Percentiles rank a stretch among this genome's conserved stretches.
Conservation (phyloP, 2,888 invertebrate species). For the Nebria salina region DNA sequence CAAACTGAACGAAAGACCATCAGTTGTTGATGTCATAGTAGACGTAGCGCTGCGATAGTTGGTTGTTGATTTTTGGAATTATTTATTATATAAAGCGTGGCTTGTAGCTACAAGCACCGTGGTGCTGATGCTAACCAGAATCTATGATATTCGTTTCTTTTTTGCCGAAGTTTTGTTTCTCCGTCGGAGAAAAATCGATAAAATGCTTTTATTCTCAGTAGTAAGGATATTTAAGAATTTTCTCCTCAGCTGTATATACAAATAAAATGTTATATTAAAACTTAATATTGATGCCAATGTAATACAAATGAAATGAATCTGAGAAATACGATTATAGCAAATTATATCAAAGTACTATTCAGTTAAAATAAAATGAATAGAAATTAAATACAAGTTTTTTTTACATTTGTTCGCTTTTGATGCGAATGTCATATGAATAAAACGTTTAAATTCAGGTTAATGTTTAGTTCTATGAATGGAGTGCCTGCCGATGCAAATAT, state of each 20-base stretch:
- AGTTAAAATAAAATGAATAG: no score
- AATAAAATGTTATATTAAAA: no score
- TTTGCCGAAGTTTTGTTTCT: neutral
- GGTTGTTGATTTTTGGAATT: conserved; percentile 32
- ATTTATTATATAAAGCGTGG: conserved; percentile 17
- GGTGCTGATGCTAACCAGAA: neutral
- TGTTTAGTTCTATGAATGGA: neutral
- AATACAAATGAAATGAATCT: no score
- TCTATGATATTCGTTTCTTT: neutral
- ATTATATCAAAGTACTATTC: no score
- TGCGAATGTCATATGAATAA: neutral
- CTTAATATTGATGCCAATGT: no score
- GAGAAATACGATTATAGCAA: no score
- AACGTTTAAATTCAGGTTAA: neutral
- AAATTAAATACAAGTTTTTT: no score
- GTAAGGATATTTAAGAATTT: no score
- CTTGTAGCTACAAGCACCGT: neutral
- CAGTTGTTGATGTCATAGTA: neutral
- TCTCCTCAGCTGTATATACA: no score
- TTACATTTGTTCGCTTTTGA: no score
- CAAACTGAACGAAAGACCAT: neutral
- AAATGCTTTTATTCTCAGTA: neutral
- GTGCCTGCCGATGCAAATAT: conserved; percentile 19
- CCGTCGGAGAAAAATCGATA: neutral
- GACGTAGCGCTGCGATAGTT: conserved; percentile 12